Percentiles rank a stretch among this genome's conserved stretches.
Conservation (phyloP, 2,113 vertebrate species). For the Pyxicephalus adspersus region DNA sequence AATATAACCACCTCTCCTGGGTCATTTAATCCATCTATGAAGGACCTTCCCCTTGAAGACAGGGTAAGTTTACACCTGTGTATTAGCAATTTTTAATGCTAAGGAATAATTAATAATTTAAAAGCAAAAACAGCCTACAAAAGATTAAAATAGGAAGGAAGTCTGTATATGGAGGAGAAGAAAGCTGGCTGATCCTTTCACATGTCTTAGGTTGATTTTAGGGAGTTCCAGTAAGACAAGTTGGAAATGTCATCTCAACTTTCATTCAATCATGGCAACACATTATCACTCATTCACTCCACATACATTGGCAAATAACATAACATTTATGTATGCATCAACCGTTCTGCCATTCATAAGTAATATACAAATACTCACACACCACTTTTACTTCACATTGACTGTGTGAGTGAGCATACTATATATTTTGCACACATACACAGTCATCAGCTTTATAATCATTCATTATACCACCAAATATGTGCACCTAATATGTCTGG, state of each 20-base stretch:
- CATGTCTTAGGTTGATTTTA: constrained; percentile 7
- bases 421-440: constrained; percentile 28
- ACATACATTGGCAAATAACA: constrained; percentile 19
- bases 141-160: constrained; percentile 42
- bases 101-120: constrained; percentile 50
- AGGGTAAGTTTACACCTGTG: neutral
- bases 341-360: neutral
- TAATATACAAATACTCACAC: neutral
- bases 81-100: constrained; percentile 15
- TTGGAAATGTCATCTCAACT: neutral
- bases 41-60: constrained; percentile 11
- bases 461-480: constrained; percentile 11
- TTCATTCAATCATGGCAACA: neutral
- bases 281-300: neutral
- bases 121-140: constrained; percentile 48
- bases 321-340: neutral
- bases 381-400: neutral
- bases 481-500: constrained; percentile 1
- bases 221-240: constrained; percentile 17
- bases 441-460: neutral
- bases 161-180: neutral
- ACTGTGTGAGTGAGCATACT: constrained; percentile 15
- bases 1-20: constrained; percentile 5
- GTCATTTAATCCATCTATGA: constrained; percentile 17
- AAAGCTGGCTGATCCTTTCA: neutral